phyloP scores from a whole-genome alignment of 2,888 invertebrate species.

The Pristionchus entomophagus region DNA sequence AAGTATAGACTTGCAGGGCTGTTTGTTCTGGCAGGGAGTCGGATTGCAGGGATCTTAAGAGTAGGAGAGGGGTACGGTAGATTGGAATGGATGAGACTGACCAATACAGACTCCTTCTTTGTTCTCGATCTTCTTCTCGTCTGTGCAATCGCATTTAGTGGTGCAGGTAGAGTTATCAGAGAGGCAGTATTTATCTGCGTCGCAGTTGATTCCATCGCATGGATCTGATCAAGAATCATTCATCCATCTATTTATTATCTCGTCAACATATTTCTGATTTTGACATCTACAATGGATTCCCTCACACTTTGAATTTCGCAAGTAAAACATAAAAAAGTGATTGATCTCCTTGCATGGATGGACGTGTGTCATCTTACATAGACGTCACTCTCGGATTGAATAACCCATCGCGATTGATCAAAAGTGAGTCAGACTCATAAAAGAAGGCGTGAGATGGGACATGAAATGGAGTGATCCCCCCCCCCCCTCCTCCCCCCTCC shows the following conservation, averaged over 20 bases:
- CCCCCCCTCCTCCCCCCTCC: no score
- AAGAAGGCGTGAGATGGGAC: not conserved
- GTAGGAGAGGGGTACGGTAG: not conserved
- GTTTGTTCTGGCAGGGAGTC: slow-evolving; percentile 11
- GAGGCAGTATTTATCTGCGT: not conserved
- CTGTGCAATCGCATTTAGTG: not conserved
- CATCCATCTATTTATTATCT: no score
- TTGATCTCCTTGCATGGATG: no score
- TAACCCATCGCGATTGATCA: not conserved
- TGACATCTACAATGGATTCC: no score
- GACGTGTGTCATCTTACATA: not conserved
- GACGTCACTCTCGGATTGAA: not conserved
- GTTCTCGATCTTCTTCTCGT: not conserved
- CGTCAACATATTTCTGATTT: no score
- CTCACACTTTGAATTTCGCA: no score
- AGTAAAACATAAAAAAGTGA: no score
- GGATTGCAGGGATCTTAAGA: slow-evolving; percentile 40
- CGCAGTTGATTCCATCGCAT: slow-evolving; percentile 3
- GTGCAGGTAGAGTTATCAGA: slow-evolving; percentile 14
- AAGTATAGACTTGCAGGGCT: not conserved
- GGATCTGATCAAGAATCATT: slow-evolving; percentile 10
- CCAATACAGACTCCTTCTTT: slow-evolving; percentile 26
- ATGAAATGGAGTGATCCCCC: no score
- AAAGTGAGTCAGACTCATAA: slow-evolving; percentile 24
- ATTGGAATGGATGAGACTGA: not conserved